Percentiles rank a stretch among this genome's conserved stretches.
Conservation (phyloP, 1,140 invertebrate genomes). For the Drosophila varians region DNA sequence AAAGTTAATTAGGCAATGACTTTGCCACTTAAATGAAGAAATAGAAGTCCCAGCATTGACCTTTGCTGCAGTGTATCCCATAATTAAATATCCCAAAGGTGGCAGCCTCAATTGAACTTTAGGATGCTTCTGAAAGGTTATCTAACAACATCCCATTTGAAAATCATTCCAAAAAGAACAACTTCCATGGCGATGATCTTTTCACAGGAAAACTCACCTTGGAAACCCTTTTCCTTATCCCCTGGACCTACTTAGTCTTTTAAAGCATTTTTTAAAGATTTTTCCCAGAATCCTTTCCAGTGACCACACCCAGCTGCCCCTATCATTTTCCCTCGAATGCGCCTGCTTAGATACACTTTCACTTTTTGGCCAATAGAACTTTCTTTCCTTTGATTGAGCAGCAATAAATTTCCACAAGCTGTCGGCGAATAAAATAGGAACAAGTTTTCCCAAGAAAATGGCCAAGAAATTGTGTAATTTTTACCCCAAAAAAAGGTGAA, state of each 20-base stretch:
- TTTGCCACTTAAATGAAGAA: background rate
- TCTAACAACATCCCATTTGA: constrained; percentile 20
- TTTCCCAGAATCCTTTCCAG: constrained; percentile 39
- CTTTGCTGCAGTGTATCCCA: background rate
- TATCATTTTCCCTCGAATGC: background rate
- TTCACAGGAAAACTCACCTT: background rate
- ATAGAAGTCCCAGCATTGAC: too few relatives aligned
- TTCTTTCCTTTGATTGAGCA: constrained; percentile 40
- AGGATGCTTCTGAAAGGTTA: constrained; percentile 16
- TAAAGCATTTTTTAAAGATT: constrained; percentile 6
- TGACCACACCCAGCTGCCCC: constrained; percentile 33
- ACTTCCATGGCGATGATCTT: constrained; percentile 7
- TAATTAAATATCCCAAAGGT: constrained; percentile 4
- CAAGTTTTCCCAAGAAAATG: constrained; percentile 56
- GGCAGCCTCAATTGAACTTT: constrained; percentile 21
- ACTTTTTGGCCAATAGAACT: constrained; percentile 34
- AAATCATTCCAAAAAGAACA: constrained; percentile 1
- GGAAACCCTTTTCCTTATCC: background rate
- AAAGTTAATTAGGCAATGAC: constrained; percentile 25
- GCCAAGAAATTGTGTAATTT: constrained; percentile 60
- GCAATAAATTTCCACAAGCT: constrained; percentile 52
- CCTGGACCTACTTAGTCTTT: constrained; percentile 22
- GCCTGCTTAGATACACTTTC: constrained; percentile 42
- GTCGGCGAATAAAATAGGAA: constrained; percentile 45
- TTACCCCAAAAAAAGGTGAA: constrained; percentile 52